Percentiles rank a stretch among this genome's conserved stretches.
These are phyloP conservation scores for Andricus grossulariae DNA, from an alignment of 1,140 invertebrate genomes.

Conservation along the genomic window DNA sequence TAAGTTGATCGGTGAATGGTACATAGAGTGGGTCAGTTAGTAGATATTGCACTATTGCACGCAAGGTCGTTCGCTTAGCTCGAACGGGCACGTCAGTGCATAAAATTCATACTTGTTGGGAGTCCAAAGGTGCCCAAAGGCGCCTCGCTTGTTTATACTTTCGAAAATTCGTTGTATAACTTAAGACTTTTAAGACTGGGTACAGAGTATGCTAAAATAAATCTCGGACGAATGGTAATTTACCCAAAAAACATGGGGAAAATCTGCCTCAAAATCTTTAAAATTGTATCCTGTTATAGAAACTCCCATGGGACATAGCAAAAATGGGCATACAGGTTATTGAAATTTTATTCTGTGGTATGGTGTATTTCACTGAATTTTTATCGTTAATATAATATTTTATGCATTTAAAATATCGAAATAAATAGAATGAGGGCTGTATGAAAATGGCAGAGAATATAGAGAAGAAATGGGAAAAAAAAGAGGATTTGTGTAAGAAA, in stretches of 20 bases:
- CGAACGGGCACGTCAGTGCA: slow-evolving; percentile 17
- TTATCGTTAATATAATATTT: too few relatives aligned
- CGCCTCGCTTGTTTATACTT: slow-evolving; percentile 19
- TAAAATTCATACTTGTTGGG: neutral
- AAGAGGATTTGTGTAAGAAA: too few relatives aligned
- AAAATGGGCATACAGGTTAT: too few relatives aligned
- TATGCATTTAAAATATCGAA: too few relatives aligned
- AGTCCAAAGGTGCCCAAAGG: neutral
- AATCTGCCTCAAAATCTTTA: too few relatives aligned
- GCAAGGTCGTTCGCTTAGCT: slow-evolving; percentile 40
- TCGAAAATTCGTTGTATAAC: slow-evolving; percentile 14
- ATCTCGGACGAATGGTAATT: neutral
- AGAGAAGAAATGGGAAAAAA: too few relatives aligned
- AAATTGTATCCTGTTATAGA: too few relatives aligned
- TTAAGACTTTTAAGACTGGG: neutral
- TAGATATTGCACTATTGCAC: slow-evolving; percentile 33
- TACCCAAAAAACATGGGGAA: neutral
- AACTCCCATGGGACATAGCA: too few relatives aligned
- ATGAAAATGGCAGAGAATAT: too few relatives aligned
- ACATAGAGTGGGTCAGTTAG: slow-evolving; percentile 26
- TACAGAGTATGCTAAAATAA: neutral
- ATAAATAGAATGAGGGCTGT: too few relatives aligned
- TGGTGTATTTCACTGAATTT: too few relatives aligned
- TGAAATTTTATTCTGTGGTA: too few relatives aligned
- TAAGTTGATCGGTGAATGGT: slow-evolving; percentile 29